Conservation (phyloP, 1,140 invertebrate genomes). For the Listronotus bonariensis region DNA sequence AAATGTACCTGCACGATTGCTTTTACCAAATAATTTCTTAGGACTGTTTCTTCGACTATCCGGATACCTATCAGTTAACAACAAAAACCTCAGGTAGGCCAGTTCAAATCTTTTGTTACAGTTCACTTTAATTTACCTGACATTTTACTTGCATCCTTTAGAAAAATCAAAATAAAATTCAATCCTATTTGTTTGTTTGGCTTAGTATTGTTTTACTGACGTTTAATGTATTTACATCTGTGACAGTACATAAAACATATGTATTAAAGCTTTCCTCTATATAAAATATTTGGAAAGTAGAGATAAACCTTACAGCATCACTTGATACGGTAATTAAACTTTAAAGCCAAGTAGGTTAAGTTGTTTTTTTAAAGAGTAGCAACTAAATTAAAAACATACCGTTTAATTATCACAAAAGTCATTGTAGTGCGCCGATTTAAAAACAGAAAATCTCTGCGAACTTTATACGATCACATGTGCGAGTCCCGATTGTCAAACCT, state of each 20-base stretch:
- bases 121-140: slow-evolving; percentile 6
- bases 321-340: slow-evolving; percentile 7
- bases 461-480: slow-evolving; percentile 25
- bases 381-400: slow-evolving; percentile 12
- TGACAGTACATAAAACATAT: too few relatives aligned
- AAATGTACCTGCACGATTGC: too few relatives aligned
- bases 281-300: not conserved
- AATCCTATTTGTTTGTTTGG: not conserved
- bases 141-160: not conserved
- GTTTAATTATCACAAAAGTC: slow-evolving; percentile 30
- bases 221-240: too few relatives aligned
- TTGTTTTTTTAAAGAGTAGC: not conserved
- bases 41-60: too few relatives aligned
- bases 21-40: too few relatives aligned
- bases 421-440: slow-evolving; percentile 22
- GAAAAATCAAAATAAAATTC: slow-evolving; percentile 1
- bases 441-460: slow-evolving; percentile 17
- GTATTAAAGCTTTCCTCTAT: not conserved
- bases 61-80: too few relatives aligned
- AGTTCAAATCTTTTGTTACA: slow-evolving; percentile 7
- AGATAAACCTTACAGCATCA: slow-evolving; percentile 19
- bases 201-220: not conserved
- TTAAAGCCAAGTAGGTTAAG: slow-evolving; percentile 9
- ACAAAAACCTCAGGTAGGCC: slow-evolving; percentile 1
- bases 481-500: slow-evolving; percentile 15